These are phyloP conservation scores for Paramormyrops hopkinsi DNA, from an alignment of 2,797 vertebrate genomes.

Conservation along the genomic window DNA sequence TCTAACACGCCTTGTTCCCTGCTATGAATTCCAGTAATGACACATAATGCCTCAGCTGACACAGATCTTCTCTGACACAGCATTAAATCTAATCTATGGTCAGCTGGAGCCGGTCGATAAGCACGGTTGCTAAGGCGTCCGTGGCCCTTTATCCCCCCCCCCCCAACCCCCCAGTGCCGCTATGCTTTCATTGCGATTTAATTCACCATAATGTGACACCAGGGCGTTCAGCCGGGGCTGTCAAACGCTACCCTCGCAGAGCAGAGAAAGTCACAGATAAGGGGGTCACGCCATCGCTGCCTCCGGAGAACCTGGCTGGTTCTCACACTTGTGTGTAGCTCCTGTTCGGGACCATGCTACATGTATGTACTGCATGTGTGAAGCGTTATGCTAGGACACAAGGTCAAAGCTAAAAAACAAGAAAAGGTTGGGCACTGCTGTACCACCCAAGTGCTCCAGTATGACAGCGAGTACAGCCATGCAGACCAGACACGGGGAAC, in stretches of 20 bases:
- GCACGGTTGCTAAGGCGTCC: not conserved
- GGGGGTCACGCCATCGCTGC: not conserved
- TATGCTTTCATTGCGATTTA: not conserved
- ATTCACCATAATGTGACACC: not conserved
- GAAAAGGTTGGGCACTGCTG: not conserved
- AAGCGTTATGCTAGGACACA: not conserved
- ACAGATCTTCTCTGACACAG: not conserved
- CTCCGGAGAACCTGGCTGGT: not conserved
- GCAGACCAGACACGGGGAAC: not conserved
- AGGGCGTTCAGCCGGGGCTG: not conserved
- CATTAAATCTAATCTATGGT: slow-evolving; percentile 3
- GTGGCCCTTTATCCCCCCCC: not conserved
- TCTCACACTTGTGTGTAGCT: not conserved
- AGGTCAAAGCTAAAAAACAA: not conserved
- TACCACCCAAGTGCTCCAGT: not conserved
- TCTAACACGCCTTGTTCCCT: not conserved
- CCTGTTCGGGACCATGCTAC: not conserved
- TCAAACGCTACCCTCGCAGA: not conserved
- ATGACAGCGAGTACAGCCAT: not conserved
- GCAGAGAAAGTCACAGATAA: not conserved
- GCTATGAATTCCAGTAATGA: not conserved
- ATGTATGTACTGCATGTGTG: not conserved
- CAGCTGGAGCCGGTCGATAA: not conserved
- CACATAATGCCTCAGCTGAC: not conserved
- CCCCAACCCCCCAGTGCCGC: not conserved